Conservation (phyloP, 2,113 vertebrate genomes). For the Podiceps cristatus region DNA sequence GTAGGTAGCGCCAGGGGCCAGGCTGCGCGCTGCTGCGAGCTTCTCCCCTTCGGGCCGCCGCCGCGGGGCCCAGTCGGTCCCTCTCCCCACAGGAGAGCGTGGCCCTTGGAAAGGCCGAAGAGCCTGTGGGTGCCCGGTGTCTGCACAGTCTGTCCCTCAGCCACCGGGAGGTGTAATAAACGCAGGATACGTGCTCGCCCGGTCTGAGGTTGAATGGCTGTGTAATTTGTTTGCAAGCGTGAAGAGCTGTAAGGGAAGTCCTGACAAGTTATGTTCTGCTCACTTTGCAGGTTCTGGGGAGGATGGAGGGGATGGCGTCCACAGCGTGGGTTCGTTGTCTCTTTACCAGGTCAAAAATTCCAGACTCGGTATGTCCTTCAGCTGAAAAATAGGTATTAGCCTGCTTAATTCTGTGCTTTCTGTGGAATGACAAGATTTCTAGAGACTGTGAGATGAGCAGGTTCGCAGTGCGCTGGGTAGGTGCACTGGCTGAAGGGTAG, state of each 20-base stretch:
- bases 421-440: background rate
- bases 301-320: conserved; percentile 13
- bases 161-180: accelerated
- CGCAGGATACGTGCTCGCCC: accelerated
- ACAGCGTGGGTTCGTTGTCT: conserved; percentile 70
- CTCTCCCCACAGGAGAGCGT: background rate
- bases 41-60: background rate
- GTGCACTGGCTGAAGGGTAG: background rate
- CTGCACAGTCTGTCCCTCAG: accelerated
- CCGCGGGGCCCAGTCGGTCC: background rate
- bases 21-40: background rate
- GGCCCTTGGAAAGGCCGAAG: background rate
- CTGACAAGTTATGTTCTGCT: background rate
- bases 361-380: conserved; percentile 73
- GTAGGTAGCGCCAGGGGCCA: background rate
- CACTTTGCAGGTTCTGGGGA: conserved; percentile 49
- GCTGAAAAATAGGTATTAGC: background rate
- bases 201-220: no score
- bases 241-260: background rate
- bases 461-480: accelerated
- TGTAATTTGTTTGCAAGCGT: background rate
- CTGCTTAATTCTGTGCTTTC: background rate
- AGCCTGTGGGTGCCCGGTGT: no score
- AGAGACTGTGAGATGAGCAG: background rate
- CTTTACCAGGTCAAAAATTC: conserved; percentile 80